Base-by-base conservation (phyloP, 30 jellyfish, hydroid and myxozoan genomes). In the Aurelia aurita complex sp. Pacific region DNA sequence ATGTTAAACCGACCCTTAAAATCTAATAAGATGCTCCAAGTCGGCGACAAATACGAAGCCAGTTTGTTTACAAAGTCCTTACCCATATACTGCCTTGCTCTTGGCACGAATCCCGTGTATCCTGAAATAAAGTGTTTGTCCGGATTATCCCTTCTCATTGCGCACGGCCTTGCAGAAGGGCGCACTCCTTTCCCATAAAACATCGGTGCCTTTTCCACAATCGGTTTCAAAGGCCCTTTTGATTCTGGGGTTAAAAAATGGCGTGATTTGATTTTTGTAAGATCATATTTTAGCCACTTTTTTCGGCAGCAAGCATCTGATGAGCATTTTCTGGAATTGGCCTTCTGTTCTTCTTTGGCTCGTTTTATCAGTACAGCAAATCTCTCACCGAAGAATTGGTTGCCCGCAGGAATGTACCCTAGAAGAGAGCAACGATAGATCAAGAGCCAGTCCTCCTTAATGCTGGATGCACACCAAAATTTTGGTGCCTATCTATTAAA, bases 31-130 rank as follows among this genome's bases (percentile, higher is more conserved):
- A 5, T 46, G 57, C 57, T 46, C 57, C 57, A 40, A 3, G 0
- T 40, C 9, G 52, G 52, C 52, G 52, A 40, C 52, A 40, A 6
- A 46, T 13, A 46, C 6, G 57, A 46, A 46, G 11, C 57, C 57
- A 46, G 14, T 46, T 4, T 9, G 57, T 46, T 0, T 46, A 9
- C 57, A 46, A 46, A 46, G 0, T 46, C 57, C 57, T 46, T 74
- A 94, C 99, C 99, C 69, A 94, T 94, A 77, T 55, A 90, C 64
- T 81, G 92, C 64, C 95, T 74, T 6, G 97, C 91, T 59, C 90
- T 34, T 9, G 99, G 99, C 6, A 94, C 97, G 57, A 94, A 94
- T 6, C 99, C 99, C 0, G 97, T 78, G 76, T 89, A 94, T 14
- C 99, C 99, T 17, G 97, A 83, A 74, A 94, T 81, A 86, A 89